Conservation (phyloP, 1,140 invertebrate genomes). For the Dolichoris vasculosae region DNA sequence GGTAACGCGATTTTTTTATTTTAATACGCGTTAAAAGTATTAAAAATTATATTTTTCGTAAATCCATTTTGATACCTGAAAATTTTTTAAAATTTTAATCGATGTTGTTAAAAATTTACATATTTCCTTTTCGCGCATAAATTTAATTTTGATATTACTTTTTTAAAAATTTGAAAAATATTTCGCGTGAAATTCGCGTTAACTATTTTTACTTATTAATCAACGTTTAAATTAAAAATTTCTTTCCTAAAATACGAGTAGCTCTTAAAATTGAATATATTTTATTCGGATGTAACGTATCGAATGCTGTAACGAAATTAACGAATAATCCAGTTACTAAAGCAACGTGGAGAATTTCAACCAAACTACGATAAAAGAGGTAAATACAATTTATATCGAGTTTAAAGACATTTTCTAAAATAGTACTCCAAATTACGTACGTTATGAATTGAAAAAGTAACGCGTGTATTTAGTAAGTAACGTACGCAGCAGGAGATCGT, state of each 20-base stretch:
- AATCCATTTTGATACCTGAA: too few species aligned
- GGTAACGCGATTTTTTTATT: too few species aligned
- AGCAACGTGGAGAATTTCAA: neutral
- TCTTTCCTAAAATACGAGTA: too few species aligned
- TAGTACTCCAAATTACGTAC: neutral
- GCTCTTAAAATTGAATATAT: neutral
- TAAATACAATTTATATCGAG: conserved; percentile 45
- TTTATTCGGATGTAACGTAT: neutral
- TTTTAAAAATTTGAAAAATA: neutral
- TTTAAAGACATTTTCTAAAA: neutral
- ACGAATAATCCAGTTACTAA: neutral
- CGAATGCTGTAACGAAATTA: neutral
- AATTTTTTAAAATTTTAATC: too few species aligned
- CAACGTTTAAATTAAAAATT: too few species aligned
- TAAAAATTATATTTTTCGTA: neutral
- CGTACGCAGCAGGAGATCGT: neutral
- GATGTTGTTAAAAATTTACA: neutral
- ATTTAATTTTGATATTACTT: neutral
- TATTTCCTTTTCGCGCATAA: neutral
- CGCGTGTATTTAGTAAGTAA: neutral
- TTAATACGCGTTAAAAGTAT: neutral
- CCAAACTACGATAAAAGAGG: neutral
- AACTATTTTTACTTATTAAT: too few species aligned
- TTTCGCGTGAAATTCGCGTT: neutral
- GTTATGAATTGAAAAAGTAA: conserved; percentile 39